These are phyloP conservation scores for Arion vulgaris DNA, from an alignment of 1,140 invertebrate species.

Conservation along the genomic window DNA sequence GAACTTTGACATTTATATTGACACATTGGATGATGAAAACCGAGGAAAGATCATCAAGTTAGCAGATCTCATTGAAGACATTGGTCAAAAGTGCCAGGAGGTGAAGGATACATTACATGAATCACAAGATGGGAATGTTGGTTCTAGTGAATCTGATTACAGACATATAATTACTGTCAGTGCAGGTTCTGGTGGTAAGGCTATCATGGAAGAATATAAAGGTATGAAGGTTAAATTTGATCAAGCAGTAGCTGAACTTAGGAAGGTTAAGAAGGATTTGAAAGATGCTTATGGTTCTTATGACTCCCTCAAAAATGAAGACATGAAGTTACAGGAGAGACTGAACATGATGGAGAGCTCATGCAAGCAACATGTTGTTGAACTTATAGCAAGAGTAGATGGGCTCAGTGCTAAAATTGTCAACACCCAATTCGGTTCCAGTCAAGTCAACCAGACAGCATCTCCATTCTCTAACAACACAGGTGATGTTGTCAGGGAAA, in stretches of 20 bases:
- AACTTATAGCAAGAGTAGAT: conserved; percentile 49
- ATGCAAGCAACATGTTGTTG: conserved; percentile 50
- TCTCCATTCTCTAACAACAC: not conserved
- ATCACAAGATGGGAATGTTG: not conserved
- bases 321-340: conserved; percentile 50
- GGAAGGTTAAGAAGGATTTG: conserved; percentile 54
- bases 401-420: conserved; percentile 50
- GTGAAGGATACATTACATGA: conserved; percentile 59
- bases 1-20: conserved; percentile 52
- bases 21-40: conserved; percentile 45
- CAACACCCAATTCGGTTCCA: conserved; percentile 36
- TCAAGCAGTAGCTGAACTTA: conserved; percentile 51
- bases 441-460: not conserved
- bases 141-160: conserved; percentile 26
- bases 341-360: conserved; percentile 47
- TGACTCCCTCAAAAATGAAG: conserved; percentile 51
- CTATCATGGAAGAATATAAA: conserved; percentile 58
- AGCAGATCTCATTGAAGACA: conserved; percentile 53
- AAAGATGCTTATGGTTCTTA: conserved; percentile 48
- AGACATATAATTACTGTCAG: conserved; percentile 45
- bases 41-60: conserved; percentile 43
- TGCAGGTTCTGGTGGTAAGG: conserved; percentile 39
- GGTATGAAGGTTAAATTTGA: conserved; percentile 58
- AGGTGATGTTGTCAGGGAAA: conserved; percentile 37
- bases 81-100: conserved; percentile 54